These are phyloP conservation scores for Patella depressa DNA, from an alignment of 2,888 invertebrate genomes.

Conservation along the genomic window DNA sequence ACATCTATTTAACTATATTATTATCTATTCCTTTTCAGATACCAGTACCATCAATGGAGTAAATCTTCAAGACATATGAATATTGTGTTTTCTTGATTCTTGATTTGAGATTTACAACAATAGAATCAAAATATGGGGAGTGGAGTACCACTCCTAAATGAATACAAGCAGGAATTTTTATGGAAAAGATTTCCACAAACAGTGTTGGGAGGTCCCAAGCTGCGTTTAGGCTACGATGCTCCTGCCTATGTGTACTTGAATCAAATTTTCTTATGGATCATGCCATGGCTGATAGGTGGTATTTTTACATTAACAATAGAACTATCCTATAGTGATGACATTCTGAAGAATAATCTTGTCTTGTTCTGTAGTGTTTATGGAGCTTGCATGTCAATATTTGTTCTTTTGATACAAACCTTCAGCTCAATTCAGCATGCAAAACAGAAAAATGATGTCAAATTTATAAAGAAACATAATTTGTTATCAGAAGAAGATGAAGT, in stretches of 20 bases:
- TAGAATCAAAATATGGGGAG: slow-evolving; percentile 48
- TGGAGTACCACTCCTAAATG: slow-evolving; percentile 67
- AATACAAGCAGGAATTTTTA: slow-evolving; percentile 68
- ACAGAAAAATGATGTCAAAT: slow-evolving; percentile 36
- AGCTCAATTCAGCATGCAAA: slow-evolving; percentile 53
- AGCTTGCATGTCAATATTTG: slow-evolving; percentile 54
- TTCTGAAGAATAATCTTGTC: slow-evolving; percentile 35
- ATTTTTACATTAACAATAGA: slow-evolving; percentile 62
- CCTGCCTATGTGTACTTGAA: slow-evolving; percentile 64
- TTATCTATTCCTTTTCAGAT: too few relatives aligned
- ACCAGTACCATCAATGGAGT: too few relatives aligned
- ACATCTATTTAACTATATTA: too few relatives aligned
- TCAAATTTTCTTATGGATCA: slow-evolving; percentile 62
- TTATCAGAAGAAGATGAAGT: slow-evolving; percentile 65
- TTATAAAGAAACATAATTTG: slow-evolving; percentile 54
- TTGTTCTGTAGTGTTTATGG: slow-evolving; percentile 57
- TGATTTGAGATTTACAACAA: too few relatives aligned
- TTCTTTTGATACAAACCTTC: slow-evolving; percentile 55
- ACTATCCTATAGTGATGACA: slow-evolving; percentile 49
- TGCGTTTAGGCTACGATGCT: slow-evolving; percentile 62
- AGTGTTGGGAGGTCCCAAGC: slow-evolving; percentile 66
- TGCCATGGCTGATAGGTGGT: slow-evolving; percentile 65
- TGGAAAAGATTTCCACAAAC: slow-evolving; percentile 68
- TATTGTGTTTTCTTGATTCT: too few relatives aligned
- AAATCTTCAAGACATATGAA: too few relatives aligned